These are phyloP conservation scores for Trilocha varians DNA, from an alignment of 2,888 invertebrate genomes.

Conservation along the genomic window DNA sequence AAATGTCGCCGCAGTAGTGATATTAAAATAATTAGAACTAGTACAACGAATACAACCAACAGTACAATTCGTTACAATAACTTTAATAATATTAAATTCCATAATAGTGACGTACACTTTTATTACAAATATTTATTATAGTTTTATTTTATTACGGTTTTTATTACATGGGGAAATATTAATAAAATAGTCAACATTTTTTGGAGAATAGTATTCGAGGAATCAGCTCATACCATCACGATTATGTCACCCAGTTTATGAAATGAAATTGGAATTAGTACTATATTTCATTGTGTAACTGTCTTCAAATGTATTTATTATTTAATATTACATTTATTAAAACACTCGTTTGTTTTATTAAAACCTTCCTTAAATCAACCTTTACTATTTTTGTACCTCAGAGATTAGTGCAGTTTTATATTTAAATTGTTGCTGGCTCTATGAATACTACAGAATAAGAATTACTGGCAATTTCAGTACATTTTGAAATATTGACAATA, in stretches of 20 bases:
- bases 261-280: constrained; percentile 25
- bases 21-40: constrained; percentile 15
- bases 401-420: too few relatives aligned
- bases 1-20: neutral
- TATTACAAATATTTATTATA: too few relatives aligned
- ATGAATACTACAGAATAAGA: too few relatives aligned
- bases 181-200: too few relatives aligned
- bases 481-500: too few relatives aligned
- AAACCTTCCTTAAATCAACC: neutral
- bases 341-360: constrained; percentile 18
- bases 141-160: too few relatives aligned
- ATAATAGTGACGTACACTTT: too few relatives aligned
- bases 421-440: too few relatives aligned
- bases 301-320: constrained; percentile 73
- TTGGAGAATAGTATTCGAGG: too few relatives aligned
- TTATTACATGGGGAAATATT: too few relatives aligned
- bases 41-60: constrained; percentile 23
- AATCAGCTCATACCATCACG: too few relatives aligned
- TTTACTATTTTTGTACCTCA: neutral
- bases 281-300: constrained; percentile 53
- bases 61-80: constrained; percentile 12
- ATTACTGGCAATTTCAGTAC: too few relatives aligned
- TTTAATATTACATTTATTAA: constrained; percentile 59
- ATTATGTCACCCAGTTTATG: constrained; percentile 26
- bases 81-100: neutral